Evolutionary conservation across 2,113 vertebrate genomes (phyloP).

Genomic region (Burhinus bistriatus): DNA sequence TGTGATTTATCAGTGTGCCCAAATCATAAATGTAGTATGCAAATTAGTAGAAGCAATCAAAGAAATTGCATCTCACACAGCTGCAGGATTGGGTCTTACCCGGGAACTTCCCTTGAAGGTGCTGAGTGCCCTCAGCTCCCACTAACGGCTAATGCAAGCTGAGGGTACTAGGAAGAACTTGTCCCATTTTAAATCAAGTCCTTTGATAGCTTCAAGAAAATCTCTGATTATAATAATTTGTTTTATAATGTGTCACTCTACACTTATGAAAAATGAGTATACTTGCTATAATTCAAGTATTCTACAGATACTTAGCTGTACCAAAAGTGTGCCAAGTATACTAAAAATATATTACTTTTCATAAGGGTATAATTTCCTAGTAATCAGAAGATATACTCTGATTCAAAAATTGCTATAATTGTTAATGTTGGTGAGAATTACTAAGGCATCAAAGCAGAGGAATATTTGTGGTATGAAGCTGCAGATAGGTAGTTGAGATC

Average conservation of each 20-base stretch:
- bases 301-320: conserved; percentile 53
- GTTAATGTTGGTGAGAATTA: conserved; percentile 42
- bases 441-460: not conserved
- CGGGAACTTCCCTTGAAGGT: not conserved
- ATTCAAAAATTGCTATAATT: conserved; percentile 62
- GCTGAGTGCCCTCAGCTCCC: conserved; percentile 26
- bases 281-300: conserved; percentile 68
- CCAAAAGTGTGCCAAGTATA: conserved; percentile 53
- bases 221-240: conserved; percentile 69
- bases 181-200: conserved; percentile 37
- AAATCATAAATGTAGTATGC: not conserved
- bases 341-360: conserved; percentile 68
- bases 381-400: conserved; percentile 60
- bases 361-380: conserved; percentile 60
- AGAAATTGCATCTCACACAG: conserved; percentile 20
- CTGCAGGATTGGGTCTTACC: not conserved
- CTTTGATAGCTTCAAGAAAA: conserved; percentile 52
- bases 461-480: not conserved
- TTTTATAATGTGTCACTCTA: conserved; percentile 60
- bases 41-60: conserved; percentile 40
- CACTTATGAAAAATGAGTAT: conserved; percentile 59
- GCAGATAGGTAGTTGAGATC: conserved; percentile 3
- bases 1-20: not conserved
- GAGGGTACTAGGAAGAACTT: conserved; percentile 17
- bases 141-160: not conserved